phyloP scores from a whole-genome alignment of 1,140 invertebrate genomes.

The Archivesica marissinica region DNA sequence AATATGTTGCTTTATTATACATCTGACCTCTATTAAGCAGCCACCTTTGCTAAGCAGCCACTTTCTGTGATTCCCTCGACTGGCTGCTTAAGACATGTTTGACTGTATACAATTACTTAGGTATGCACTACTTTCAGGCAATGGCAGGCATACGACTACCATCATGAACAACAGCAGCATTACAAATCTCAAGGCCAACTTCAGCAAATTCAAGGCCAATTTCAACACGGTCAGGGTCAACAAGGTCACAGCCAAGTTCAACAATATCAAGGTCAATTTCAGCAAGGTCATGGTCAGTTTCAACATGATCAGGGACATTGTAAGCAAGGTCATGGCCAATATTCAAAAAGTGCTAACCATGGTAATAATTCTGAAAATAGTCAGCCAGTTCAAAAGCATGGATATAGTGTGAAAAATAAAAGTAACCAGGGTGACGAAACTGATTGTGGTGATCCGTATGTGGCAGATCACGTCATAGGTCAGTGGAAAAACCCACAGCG shows the following conservation, averaged over 20 bases:
- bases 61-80: not conserved
- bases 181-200: too few relatives aligned
- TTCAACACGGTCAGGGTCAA: too few relatives aligned
- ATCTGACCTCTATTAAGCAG: too few relatives aligned
- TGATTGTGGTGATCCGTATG: not conserved
- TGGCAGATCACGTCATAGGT: not conserved
- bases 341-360: not conserved
- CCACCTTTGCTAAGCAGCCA: too few relatives aligned
- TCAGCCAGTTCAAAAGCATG: slow-evolving; percentile 6
- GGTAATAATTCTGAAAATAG: not conserved
- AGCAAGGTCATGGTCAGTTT: not conserved
- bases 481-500: too few relatives aligned
- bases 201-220: too few relatives aligned
- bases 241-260: too few relatives aligned
- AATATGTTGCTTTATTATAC: too few relatives aligned
- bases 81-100: not conserved
- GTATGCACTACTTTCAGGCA: not conserved
- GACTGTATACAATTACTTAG: not conserved
- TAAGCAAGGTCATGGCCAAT: not conserved
- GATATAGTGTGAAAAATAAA: not conserved
- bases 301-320: slow-evolving; percentile 15
- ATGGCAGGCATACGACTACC: not conserved
- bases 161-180: slow-evolving; percentile 1
- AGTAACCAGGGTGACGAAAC: not conserved
- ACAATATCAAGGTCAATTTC: not conserved